Evolutionary conservation across 1,140 invertebrate genomes (phyloP), one percentile per base, ranked within the genome.

Genomic region (Odontomachus brunneus): DNA sequence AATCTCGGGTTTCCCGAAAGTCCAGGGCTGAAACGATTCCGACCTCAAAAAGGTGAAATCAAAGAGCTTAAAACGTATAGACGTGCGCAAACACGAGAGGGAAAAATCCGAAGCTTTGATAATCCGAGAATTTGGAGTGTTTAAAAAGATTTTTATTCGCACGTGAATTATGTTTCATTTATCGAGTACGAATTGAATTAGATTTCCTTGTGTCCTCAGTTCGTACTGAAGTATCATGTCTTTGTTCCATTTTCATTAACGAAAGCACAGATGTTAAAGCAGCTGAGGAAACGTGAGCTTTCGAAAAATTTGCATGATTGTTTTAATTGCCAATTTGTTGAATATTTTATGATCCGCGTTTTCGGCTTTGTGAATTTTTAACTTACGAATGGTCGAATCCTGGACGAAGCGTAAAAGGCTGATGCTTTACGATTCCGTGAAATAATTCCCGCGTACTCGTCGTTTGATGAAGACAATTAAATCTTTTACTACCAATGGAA

Each of bases 321-420:
- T 44, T 44, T 44, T 38, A 29, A 22, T 3, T 62, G 12, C 2
- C 1, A 2, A 7, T 1, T 17, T 49, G 0, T 5, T 63, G n/a
- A 33, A 63, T 49, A 19, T 62, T 63, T 75, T 2, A 17, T 14
- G n/a, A 15, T 1, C 24, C 14, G 14, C 14, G n/a, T 22, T 75
- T 63, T 22, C 5, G 19, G 3, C 15, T 1, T 33, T 1, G 38
- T 65, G 19, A 76, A 76, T 65, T 53, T 76, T 76, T 65, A 24
- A 65, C 7, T 4, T 11, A 26, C 33, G 19, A 1, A 14, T 0
- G 38, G 38, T 48, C 5, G 24, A 48, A 4, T 33, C 11, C 29
- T n/a, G 26, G 29, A 14, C 7, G 24, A 44, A 44, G 38, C 9
- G 38, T 11, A 7, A 11, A 11, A 44, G 38, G 38, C 0, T 44